These are phyloP conservation scores for Dendrolimus houi DNA, from an alignment of 2,888 invertebrate species.

Conservation along the genomic window DNA sequence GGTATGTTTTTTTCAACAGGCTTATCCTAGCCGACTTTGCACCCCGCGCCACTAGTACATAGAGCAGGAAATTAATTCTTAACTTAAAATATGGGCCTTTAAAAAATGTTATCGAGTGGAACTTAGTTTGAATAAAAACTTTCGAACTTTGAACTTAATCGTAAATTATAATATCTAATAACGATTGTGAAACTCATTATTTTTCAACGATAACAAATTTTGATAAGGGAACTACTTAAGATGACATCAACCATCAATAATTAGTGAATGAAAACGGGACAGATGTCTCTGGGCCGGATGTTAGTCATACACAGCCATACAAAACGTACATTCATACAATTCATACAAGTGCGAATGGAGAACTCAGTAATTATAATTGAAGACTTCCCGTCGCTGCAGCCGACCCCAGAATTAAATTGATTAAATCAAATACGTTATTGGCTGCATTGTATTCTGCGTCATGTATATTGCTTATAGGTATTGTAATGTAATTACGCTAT, in stretches of 20 bases:
- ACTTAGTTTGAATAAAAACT: too few species aligned
- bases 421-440: slow-evolving; percentile 29
- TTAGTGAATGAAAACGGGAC: slow-evolving; percentile 37
- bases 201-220: not conserved
- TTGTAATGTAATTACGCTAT: not conserved
- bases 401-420: slow-evolving; percentile 31
- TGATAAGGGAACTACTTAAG: slow-evolving; percentile 9
- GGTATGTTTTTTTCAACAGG: too few species aligned
- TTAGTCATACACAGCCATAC: slow-evolving; percentile 51
- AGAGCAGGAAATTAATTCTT: too few species aligned
- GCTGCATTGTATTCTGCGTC: slow-evolving; percentile 13
- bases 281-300: slow-evolving; percentile 62
- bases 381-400: slow-evolving; percentile 57
- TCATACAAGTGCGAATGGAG: slow-evolving; percentile 46
- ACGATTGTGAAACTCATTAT: too few species aligned
- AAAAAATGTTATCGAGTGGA: too few species aligned
- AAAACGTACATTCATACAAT: slow-evolving; percentile 31
- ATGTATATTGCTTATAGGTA: not conserved
- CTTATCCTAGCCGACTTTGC: too few species aligned
- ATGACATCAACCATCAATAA: slow-evolving; percentile 17
- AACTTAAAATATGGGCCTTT: too few species aligned
- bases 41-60: too few species aligned
- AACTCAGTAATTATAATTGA: slow-evolving; percentile 61
- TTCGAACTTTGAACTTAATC: too few species aligned
- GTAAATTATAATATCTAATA: too few species aligned